Evolutionary conservation across 2,888 invertebrate genomes (phyloP), one percentile per base, ranked within the genome.

Genomic region (Aleiodes leptofemur): DNA sequence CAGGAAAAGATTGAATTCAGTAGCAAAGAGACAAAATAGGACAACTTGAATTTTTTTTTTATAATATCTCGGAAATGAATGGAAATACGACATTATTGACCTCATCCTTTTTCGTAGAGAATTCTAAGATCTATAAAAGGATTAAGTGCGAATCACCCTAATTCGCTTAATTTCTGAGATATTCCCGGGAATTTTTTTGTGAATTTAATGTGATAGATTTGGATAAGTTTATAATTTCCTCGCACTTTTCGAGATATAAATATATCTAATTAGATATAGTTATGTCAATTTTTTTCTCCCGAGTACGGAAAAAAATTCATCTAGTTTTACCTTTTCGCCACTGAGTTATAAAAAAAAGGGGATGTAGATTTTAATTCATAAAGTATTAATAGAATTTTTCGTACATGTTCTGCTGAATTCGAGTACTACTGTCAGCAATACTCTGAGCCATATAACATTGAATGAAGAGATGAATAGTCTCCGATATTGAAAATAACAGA

Each of bases 381-480:
- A 59, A 31, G 4, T 6, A 9, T 34, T 23, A 13, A 7, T 3
- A 13, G 2, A 16, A 69, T 14, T 11, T 57, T 48, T 56, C 57
- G 7, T 48, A 70, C 70, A 70, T 13, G 7, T 43, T 48, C 16
- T 70, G 43, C 3, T 70, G 70, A 16, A 43, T 48, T 1, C 16
- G 34, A 9, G 43, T 16, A 48, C 70, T 70, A n/a, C 13, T 56
- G 23, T 70, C 70, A 34, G 29, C 56, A 9, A 70, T 11, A 16
- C 43, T 16, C 31, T 70, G 70, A 13, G 70, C 55, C 57, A 57
- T 56, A 38, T 16, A 56, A 43, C 70, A 70, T 23, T 70, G 56
- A 14, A 70, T 43, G 29, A 70, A 70, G 2, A 70, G 70, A 43
- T 70, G 70, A 3, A 43, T 6, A 4, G 29, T 29, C 34, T 43